Evolutionary conservation across 2,113 vertebrate genomes (phyloP).

Genomic region (Amazona guildingii): DNA sequence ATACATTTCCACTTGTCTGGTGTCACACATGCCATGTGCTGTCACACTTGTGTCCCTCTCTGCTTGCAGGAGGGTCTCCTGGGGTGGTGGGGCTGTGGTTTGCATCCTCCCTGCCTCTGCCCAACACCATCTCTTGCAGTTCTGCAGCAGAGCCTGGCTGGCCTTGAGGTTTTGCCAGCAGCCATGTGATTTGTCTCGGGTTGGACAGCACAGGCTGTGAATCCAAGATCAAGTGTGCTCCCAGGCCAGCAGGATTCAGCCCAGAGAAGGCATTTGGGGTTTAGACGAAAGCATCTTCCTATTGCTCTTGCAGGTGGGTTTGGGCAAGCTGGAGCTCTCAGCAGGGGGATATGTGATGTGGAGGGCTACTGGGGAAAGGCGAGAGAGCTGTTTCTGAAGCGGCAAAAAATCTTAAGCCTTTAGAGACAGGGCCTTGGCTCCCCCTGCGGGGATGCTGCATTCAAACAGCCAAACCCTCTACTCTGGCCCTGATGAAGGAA

Average conservation of each 20-base stretch:
- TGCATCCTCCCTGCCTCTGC: background rate
- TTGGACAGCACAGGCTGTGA: conserved; percentile 32
- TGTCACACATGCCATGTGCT: accelerated
- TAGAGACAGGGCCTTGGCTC: background rate
- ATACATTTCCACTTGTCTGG: accelerated
- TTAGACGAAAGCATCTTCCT: background rate
- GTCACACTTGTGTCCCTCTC: accelerated
- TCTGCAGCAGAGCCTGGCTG: background rate
- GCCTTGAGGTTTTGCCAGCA: conserved; percentile 44
- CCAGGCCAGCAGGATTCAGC: background rate
- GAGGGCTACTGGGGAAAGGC: background rate
- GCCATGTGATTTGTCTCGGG: background rate
- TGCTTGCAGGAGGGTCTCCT: background rate
- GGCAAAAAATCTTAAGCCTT: background rate
- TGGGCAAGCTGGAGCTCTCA: background rate
- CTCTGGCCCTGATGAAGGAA: background rate
- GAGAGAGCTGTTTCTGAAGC: background rate
- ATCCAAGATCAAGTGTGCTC: background rate
- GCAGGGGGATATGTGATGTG: background rate
- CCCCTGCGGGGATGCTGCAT: no score
- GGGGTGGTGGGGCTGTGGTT: background rate
- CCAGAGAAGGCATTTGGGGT: background rate
- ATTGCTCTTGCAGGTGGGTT: background rate
- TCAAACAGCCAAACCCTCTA: background rate
- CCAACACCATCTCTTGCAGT: accelerated